A percentile compares a stretch with the other conserved stretches of the same genome.
Conservation (phyloP, 2,113 vertebrate genomes). For the Pygoscelis adeliae region DNA sequence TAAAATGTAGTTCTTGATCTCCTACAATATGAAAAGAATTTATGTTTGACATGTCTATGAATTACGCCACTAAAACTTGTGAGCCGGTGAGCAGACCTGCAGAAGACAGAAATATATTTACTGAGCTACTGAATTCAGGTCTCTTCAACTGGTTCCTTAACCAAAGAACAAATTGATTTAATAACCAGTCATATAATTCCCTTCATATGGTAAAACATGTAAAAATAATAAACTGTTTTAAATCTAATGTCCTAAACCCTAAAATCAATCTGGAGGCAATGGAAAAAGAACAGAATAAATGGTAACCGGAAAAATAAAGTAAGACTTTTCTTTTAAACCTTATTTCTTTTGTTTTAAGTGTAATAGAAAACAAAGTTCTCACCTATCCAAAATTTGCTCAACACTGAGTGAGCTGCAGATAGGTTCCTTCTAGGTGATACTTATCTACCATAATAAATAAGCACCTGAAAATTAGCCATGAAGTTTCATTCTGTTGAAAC, state of each 20-base stretch:
- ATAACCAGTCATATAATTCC: background rate
- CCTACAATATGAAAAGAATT: background rate
- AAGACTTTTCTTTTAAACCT: background rate
- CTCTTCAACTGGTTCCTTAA: background rate
- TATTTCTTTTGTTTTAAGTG: background rate
- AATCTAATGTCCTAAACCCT: background rate
- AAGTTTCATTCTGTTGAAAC: background rate
- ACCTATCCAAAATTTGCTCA: background rate
- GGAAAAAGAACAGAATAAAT: background rate
- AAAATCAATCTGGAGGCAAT: background rate
- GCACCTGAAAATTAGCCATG: background rate
- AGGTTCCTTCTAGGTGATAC: background rate
- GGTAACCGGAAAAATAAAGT: background rate
- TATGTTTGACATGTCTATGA: background rate
- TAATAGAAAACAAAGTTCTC: background rate
- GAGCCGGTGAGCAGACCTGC: background rate
- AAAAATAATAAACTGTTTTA: background rate
- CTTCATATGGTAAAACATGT: background rate
- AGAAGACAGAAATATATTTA: background rate
- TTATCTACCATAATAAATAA: background rate
- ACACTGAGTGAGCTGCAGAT: background rate
- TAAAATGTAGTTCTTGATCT: conserved; percentile 5
- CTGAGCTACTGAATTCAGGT: background rate
- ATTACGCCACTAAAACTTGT: background rate
- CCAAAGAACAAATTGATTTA: background rate